These are phyloP conservation scores for Syrphus vitripennis DNA, from an alignment of 2,888 invertebrate species.

Conservation along the genomic window DNA sequence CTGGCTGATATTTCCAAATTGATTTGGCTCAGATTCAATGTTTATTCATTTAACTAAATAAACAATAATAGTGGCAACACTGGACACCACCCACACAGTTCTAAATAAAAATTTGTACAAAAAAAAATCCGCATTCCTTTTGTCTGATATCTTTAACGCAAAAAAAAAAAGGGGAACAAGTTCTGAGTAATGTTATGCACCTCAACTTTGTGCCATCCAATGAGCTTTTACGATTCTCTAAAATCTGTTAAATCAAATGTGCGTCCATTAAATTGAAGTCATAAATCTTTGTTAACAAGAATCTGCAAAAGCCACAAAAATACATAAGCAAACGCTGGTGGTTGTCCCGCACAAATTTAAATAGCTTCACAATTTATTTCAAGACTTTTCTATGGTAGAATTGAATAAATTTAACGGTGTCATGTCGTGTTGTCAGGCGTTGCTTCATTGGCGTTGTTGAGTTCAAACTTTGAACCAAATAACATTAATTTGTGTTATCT, in stretches of 20 bases:
- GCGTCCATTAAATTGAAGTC: constrained; percentile 1
- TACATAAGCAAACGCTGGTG: neutral
- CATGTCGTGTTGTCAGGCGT: neutral
- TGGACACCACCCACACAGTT: neutral
- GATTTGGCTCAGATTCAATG: too few species aligned
- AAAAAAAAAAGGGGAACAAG: neutral
- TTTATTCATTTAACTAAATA: too few species aligned
- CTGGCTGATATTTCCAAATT: too few species aligned
- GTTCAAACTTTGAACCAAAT: neutral
- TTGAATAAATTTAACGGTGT: neutral
- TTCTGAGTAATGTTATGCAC: constrained; percentile 4
- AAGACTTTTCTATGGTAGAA: neutral
- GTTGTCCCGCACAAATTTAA: constrained; percentile 20
- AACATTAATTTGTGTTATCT: constrained; percentile 40
- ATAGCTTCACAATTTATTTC: constrained; percentile 6
- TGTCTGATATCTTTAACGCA: constrained; percentile 11
- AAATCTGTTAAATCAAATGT: constrained; percentile 12
- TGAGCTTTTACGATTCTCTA: neutral
- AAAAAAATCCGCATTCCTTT: neutral
- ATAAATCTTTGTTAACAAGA: constrained; percentile 39
- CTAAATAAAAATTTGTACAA: neutral
- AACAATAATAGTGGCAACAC: too few species aligned
- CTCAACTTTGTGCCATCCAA: neutral
- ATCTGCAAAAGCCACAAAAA: constrained; percentile 13
- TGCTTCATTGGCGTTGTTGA: neutral